Base-by-base conservation (phyloP, 1,140 invertebrate species). In the Meteorus sp. region DNA sequence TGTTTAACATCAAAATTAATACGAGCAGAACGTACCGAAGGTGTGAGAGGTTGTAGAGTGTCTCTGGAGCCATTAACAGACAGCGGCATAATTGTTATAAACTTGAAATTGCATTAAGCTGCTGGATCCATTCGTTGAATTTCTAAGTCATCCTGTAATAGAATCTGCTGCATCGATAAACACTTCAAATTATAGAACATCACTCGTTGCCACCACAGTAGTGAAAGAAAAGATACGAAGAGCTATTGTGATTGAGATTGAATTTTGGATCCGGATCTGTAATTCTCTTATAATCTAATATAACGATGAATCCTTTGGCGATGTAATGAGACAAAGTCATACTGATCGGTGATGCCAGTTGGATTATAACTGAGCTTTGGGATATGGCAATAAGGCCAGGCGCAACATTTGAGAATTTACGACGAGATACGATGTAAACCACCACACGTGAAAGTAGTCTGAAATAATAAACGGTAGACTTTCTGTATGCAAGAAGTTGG, bases 401-500 rank as follows among this genome's bases (percentile, higher is more conserved):
- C 22, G 52, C 43, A 48, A 60, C 53, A 55, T 60, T 47, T 23
- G 15, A 29, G 17, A 35, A 56, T 51, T 58, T 51, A 43, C 25
- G 39, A 55, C 33, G 60, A 62, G 45, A 48, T 56, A 65, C 62
- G 64, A 68, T 69, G 62, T 69, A 68, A 66, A 52, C 60, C 20
- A 35, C 50, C 17, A 31, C 47, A 50, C 60, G 56, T 25, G 56
- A 67, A 57, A 55, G 52, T 44, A 39, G 58, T 50, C 66, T 69
- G 44, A 41, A 57, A 69, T 69, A 69, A 69, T 69, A 69, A 69
- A 69, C 68, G 57, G 58, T 66, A 48, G 56, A 62, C n/a, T n/a
- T n/a, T 43, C 17, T 23, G 15, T 13, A 43, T 29, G 19, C 8
- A 51, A 13, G 11, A 9, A 19, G 19, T 8, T 19, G 41, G 17